Base-by-base conservation (phyloP, 2,113 vertebrate genomes). In the Cettia cetti region DNA sequence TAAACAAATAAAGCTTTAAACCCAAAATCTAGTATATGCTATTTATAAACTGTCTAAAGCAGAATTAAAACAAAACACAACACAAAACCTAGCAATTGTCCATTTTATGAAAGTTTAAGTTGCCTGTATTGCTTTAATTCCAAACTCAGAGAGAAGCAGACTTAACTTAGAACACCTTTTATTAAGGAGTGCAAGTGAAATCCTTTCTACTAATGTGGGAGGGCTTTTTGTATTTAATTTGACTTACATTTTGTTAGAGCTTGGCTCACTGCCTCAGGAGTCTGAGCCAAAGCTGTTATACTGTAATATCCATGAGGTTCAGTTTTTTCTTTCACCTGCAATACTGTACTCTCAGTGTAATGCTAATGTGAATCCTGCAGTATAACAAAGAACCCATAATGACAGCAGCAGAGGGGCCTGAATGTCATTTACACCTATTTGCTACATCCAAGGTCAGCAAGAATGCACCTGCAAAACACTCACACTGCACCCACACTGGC, bases 371-470 rank as follows among this genome's bases (percentile, higher is more conserved):
- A 93, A 72, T 89, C 92, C 81, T 70, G 90, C 95, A 95, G 44
- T 59, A 86, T 93, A 92, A 95, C 90, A 95, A 92, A 96, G 91
- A 94, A 37, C 80, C 82, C 82, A n/a, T 88, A 92, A 97, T 90
- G 93, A 82, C 52, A 94, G 66, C 91, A 79, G 49, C 80, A 90
- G 42, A 95, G 86, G 87, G 83, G 69, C 63, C 87, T 77, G 92
- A 91, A 89, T 97, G 93, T 94, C 95, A 96, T 97, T 97, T 94
- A 94, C 93, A 96, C 91, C 77, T 90, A 89, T 91, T 89, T 96
- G 94, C 88, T 96, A 95, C 78, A 93, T 97, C 94, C 97, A 94
- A 96, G 95, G 93, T 97, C 96, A 97, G 92, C 86, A 85, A 96
- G 76, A 82, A 97, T 79, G 66, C 77, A 93, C 95, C 95, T 96